phyloP scores from a whole-genome alignment of 2,888 invertebrate genomes.

The Athetis lepigone region DNA sequence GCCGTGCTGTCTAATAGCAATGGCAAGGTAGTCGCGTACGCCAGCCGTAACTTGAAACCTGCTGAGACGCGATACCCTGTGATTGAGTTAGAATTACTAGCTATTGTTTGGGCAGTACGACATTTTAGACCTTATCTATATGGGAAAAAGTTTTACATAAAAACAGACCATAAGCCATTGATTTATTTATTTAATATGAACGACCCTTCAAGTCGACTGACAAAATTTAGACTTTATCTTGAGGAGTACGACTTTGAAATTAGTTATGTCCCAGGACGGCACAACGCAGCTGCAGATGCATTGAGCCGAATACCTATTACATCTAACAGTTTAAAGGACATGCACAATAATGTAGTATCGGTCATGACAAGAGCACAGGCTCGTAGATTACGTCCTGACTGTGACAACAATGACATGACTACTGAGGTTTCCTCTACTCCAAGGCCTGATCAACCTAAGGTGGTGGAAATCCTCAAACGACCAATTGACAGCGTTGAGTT shows the following conservation, averaged over 20 bases:
- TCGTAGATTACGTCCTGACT: conserved; percentile 4
- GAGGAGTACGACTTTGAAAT: too few relatives aligned
- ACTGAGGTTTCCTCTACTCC: conserved; percentile 1
- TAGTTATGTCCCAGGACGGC: too few relatives aligned
- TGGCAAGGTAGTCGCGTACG: conserved; percentile 3
- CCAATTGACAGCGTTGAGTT: too few relatives aligned
- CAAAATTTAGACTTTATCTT: too few relatives aligned
- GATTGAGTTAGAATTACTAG: too few relatives aligned
- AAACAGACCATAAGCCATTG: neutral
- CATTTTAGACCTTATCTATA: neutral
- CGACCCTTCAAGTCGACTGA: too few relatives aligned
- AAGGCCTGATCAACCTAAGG: conserved; percentile 10
- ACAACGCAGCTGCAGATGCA: conserved; percentile 2
- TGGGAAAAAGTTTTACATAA: conserved; percentile 1
- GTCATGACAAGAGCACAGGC: conserved; percentile 11
- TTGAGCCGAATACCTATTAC: conserved; percentile 9
- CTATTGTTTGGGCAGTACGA: neutral
- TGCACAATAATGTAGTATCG: neutral
- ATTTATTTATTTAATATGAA: too few relatives aligned
- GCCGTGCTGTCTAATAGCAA: neutral
- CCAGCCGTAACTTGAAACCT: conserved; percentile 1
- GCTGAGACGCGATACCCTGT: neutral
- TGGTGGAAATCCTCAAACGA: too few relatives aligned
- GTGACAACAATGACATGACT: conserved; percentile 2
- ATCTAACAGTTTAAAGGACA: conserved; percentile 1